Conservation (phyloP, 1,140 invertebrate species). For the Nephila pilipes region DNA sequence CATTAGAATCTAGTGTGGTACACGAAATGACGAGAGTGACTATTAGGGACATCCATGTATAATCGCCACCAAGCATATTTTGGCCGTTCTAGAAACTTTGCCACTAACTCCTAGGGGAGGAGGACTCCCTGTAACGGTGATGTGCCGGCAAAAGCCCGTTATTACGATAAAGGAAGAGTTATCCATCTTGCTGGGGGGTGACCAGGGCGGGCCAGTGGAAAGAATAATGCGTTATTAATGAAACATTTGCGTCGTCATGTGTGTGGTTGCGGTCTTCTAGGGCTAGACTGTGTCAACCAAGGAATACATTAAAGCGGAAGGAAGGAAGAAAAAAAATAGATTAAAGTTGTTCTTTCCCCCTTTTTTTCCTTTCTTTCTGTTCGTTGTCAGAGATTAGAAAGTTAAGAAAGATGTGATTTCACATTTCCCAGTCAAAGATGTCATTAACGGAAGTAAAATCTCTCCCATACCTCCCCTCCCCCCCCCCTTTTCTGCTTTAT, state of each 20-base stretch:
- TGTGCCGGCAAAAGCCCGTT: background rate
- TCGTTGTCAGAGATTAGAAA: constrained; percentile 21
- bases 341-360: background rate
- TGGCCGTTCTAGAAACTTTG: constrained; percentile 35
- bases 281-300: constrained; percentile 14
- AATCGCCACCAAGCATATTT: constrained; percentile 11
- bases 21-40: constrained; percentile 11
- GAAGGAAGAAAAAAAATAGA: background rate
- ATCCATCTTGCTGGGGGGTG: constrained; percentile 5
- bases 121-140: too few relatives aligned
- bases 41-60: constrained; percentile 39
- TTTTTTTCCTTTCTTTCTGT: background rate
- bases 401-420: constrained; percentile 45
- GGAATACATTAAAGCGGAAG: background rate
- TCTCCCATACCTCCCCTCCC: background rate
- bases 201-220: background rate
- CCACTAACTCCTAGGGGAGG: background rate
- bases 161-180: constrained; percentile 50
- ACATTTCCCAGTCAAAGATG: background rate
- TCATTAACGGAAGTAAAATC: constrained; percentile 40
- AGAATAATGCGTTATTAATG: constrained; percentile 56
- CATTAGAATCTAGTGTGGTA: background rate
- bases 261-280: background rate
- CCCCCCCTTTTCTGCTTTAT: background rate
- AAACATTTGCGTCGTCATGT: constrained; percentile 53